Base-by-base conservation (phyloP, 2,888 invertebrate species). In the Anthrax anthrax region DNA sequence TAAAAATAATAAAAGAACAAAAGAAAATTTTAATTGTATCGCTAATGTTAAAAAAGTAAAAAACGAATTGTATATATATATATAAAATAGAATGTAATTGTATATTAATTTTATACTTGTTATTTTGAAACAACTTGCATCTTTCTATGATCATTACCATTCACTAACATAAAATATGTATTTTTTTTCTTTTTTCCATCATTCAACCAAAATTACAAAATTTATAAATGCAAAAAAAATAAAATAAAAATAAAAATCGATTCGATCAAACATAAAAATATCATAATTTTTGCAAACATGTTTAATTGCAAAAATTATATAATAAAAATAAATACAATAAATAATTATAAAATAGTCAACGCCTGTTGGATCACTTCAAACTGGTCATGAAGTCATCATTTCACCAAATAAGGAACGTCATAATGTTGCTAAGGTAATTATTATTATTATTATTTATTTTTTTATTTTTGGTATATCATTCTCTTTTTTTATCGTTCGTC, bases 401-500 rank as follows among this genome's bases (percentile, higher is more conserved):
- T 90, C 91, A 58, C 90, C 90, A 56, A 88, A 86, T 70, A 79
- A 89, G 62, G 90, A 89, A 68, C 77, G 86, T 69, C 84, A 85
- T 72, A 80, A 79, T 60, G 74, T 82, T 57, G 81, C 81, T 67
- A 85, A 86, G 82, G 86, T 87, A 73, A 73, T 60, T 42, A 40
- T 37, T 47, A 6, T 40, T 19, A 12, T 32, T 32, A 12, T 32
- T 32, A 39, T 37, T 41, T 42, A 29, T 39, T 32, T 16, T 39
- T 39, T 32, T 29, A 16, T 39, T 38, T 18, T 23, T 23, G 23
- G 8, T 6, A 23, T 23, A 23, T 23, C 23, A 6, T 4, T 23
- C 23, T 23, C 23, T 23, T 23, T 23, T 6, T 6, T 23, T 23
- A 23, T 8, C 23, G 23, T 6, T 23, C 23, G 23, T 23, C 8